Conservation (phyloP, 2,888 invertebrate species). For the Drosophila meridiana region DNA sequence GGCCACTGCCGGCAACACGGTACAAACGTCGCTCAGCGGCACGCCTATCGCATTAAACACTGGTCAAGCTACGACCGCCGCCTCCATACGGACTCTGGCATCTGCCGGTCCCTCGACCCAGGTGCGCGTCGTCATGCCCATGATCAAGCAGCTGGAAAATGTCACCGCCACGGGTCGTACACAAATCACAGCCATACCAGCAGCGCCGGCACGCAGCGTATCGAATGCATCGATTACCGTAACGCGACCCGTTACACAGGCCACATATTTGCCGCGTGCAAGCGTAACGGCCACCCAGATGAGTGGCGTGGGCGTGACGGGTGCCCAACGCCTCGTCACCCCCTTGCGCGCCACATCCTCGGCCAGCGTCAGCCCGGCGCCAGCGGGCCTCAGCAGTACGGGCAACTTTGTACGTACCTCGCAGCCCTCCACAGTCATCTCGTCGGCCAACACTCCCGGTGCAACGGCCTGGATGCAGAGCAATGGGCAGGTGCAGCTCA, state of each 20-base stretch:
- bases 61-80: slow-evolving; percentile 77
- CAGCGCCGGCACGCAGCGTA: slow-evolving; percentile 80
- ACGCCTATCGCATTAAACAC: slow-evolving; percentile 75
- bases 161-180: slow-evolving; percentile 80
- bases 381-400: slow-evolving; percentile 72
- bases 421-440: slow-evolving; percentile 84
- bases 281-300: slow-evolving; percentile 84
- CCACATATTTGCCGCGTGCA: slow-evolving; percentile 83
- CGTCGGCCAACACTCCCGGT: slow-evolving; percentile 80
- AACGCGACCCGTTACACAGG: slow-evolving; percentile 83
- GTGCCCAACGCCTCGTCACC: slow-evolving; percentile 81
- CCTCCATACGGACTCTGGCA: slow-evolving; percentile 81
- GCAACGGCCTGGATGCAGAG: slow-evolving; percentile 83
- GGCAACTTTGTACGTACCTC: slow-evolving; percentile 84
- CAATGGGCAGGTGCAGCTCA: slow-evolving; percentile 83
- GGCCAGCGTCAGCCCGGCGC: slow-evolving; percentile 67
- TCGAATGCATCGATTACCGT: slow-evolving; percentile 85
- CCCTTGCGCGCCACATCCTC: slow-evolving; percentile 83
- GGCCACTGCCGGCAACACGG: slow-evolving; percentile 64
- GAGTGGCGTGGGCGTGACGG: slow-evolving; percentile 69
- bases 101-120: slow-evolving; percentile 84
- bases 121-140: slow-evolving; percentile 84
- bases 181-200: slow-evolving; percentile 84
- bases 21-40: slow-evolving; percentile 66
- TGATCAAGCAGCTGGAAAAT: slow-evolving; percentile 86